Base-by-base conservation (phyloP, 64 coral and sea anemone species). In the Anthopleura sola region DNA sequence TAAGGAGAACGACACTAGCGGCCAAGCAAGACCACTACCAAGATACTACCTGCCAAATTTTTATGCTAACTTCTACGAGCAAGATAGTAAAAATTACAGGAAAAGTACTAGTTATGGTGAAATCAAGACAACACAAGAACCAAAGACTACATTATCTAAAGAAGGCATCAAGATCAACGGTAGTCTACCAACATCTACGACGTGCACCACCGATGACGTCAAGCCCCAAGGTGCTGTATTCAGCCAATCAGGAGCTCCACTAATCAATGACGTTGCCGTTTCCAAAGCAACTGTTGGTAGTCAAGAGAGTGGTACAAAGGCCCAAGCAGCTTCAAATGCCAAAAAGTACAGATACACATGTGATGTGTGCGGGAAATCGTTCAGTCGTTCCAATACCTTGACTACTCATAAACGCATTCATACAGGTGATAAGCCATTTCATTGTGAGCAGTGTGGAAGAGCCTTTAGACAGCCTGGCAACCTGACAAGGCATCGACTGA, bases 351-450 rank as follows among this genome's bases (percentile, higher is more conserved):
- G 90, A 26, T 96, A 89, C 54, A 92, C 66, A 13, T 96, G 94
- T 51, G 84, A 92, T 33, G 84, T 89, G n/a, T 96, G 94, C 60
- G 90, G 86, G 5, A 85, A 88, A 26, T 92, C 94, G 21, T 96
- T 96, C 36, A 92, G 90, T 47, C 90, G 87, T 17, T 96, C 90
- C 36, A 96, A 96, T 28, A 90, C 87, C 16, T 64, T 96, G 51
- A 92, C 84, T 0, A 92, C 87, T 13, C 94, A 95, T 55, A 95
- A 92, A 85, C 77, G 90, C 12, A 95, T 92, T 32, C 94, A 95
- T 15, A 95, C 94, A 15, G 94, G 94, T 0, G 89, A 86, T 14
- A 91, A 91, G 56, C 89, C 89, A 4, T 91, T 91, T 40, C 69
- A 86, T 36, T 91, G 89, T 12, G 89, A 86, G 75, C 89, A 91